Percentiles rank a stretch among this genome's conserved stretches.
phyloP scores from a whole-genome alignment of 2,797 vertebrate genomes.

The Tapirus indicus region DNA sequence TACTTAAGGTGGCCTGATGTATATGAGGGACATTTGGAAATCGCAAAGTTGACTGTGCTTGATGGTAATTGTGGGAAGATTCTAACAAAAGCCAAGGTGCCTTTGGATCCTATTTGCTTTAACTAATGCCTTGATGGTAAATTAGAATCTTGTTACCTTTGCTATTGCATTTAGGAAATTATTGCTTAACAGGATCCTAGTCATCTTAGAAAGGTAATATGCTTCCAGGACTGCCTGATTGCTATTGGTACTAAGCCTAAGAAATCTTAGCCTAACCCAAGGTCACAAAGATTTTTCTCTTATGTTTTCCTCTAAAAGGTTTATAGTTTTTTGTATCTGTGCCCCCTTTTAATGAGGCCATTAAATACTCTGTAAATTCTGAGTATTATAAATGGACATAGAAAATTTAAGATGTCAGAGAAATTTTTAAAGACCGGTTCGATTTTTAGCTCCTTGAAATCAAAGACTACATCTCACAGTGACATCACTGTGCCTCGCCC shows the following conservation, averaged over 20 bases:
- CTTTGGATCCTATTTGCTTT: conserved; percentile 38
- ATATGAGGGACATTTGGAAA: not conserved
- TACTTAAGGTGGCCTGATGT: not conserved
- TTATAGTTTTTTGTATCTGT: not conserved
- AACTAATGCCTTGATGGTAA: not conserved
- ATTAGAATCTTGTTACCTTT: conserved; percentile 38
- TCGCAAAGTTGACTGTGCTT: not conserved
- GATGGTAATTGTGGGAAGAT: not conserved
- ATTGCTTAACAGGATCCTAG: conserved; percentile 25
- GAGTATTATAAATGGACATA: not conserved
- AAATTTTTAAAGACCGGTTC: conserved; percentile 5
- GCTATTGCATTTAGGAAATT: conserved; percentile 54
- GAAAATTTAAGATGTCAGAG: not conserved
- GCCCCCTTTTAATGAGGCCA: not conserved
- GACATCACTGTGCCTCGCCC: not conserved
- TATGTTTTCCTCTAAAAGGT: conserved; percentile 8
- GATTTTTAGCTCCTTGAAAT: not conserved
- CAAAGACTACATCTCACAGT: not conserved
- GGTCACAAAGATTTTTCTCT: not conserved
- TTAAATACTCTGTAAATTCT: not conserved
- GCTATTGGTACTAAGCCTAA: not conserved
- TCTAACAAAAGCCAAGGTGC: conserved; percentile 24
- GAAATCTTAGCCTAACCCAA: not conserved
- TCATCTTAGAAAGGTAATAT: conserved; percentile 25
- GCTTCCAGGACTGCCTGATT: conserved; percentile 47